Conservation (phyloP, 2,113 vertebrate genomes). For the Varanus komodoensis region DNA sequence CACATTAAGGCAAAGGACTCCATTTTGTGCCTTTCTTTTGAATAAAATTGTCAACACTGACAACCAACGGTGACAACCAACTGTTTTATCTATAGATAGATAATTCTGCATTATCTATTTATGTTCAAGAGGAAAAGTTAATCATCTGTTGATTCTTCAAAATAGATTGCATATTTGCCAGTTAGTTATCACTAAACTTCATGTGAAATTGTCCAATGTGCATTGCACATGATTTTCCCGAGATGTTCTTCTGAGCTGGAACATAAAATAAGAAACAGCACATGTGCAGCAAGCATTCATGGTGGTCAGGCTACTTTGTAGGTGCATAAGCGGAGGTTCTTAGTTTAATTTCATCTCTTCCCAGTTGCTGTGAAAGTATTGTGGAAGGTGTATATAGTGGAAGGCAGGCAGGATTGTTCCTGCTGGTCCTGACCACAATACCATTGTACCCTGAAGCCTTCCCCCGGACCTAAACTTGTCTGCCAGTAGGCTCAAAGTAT, state of each 20-base stretch:
- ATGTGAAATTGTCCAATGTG: too few species aligned
- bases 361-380: background rate
- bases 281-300: too few species aligned
- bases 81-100: background rate
- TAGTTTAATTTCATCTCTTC: too few species aligned
- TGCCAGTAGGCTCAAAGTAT: background rate
- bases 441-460: background rate
- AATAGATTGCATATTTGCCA: background rate
- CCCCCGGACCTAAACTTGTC: background rate
- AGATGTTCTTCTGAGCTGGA: too few species aligned
- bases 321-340: too few species aligned
- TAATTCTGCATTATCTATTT: too few species aligned
- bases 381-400: background rate
- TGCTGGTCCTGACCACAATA: background rate
- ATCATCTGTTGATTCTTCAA: background rate
- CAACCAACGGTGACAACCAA: background rate
- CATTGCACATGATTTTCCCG: too few species aligned
- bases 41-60: background rate
- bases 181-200: background rate
- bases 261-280: too few species aligned
- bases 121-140: background rate
- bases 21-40: background rate
- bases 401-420: background rate
- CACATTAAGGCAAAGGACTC: background rate
- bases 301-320: too few species aligned